Evolutionary conservation across 1,140 invertebrate species (phyloP).

Genomic region (Camponotus floridanus): DNA sequence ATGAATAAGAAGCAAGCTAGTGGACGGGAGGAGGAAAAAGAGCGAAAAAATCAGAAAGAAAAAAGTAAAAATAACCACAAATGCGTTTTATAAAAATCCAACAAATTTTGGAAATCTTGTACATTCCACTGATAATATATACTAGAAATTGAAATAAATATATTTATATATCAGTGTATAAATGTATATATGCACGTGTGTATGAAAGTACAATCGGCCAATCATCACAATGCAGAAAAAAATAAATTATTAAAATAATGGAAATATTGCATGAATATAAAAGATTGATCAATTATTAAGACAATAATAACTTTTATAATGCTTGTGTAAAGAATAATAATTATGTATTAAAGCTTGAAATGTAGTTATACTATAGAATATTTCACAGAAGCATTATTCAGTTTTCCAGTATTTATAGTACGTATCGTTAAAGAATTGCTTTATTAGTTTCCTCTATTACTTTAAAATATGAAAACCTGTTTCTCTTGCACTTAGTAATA

Average conservation of each 20-base stretch:
- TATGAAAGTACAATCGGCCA: neutral
- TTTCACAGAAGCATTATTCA: conserved; percentile 6
- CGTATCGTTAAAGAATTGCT: neutral
- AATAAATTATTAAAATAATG: neutral
- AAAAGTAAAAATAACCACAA: conserved; percentile 12
- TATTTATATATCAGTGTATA: neutral
- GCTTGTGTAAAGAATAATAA: neutral
- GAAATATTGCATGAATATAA: neutral
- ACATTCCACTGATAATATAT: neutral
- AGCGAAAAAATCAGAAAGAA: conserved; percentile 20
- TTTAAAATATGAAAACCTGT: neutral
- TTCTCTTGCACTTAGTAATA: neutral
- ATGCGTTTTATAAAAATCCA: conserved; percentile 16
- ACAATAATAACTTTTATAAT: neutral
- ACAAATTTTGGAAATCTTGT: neutral
- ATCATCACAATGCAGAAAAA: neutral
- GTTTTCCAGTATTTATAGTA: neutral
- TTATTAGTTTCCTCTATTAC: neutral
- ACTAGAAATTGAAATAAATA: neutral
- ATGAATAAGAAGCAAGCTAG: neutral
- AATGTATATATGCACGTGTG: neutral
- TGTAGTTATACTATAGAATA: neutral
- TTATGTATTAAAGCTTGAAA: neutral
- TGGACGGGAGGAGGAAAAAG: neutral
- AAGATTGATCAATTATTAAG: neutral